Evolutionary conservation across 37 sponge, comb jelly and placozoan genomes (phyloP).

Genomic region (Halichondria panicea): DNA sequence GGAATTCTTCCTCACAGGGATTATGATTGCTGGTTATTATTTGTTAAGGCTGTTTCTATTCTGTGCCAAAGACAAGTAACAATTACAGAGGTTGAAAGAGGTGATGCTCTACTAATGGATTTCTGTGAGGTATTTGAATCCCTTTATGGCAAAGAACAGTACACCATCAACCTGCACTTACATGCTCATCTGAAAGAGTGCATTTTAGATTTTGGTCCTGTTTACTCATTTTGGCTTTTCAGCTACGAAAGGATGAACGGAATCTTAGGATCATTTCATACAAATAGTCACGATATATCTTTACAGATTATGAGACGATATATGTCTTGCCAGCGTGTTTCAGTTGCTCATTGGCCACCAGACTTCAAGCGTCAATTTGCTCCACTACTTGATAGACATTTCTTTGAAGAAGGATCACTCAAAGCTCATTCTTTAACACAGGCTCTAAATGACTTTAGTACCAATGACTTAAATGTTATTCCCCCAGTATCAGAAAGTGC

Average conservation of each 20-base stretch:
- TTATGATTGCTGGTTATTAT: conserved; percentile 46
- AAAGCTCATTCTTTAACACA: too few species aligned
- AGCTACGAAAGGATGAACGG: conserved; percentile 66
- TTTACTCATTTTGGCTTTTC: conserved; percentile 56
- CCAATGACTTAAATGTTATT: too few species aligned
- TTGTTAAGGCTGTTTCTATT: conserved; percentile 43
- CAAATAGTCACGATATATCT: conserved; percentile 40
- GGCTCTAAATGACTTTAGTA: too few species aligned
- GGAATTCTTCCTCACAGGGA: neutral
- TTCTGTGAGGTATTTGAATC: conserved; percentile 26
- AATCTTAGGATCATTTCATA: conserved; percentile 43
- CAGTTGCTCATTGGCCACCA: neutral
- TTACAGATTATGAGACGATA: conserved; percentile 53
- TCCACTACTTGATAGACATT: neutral
- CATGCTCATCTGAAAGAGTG: conserved; percentile 43
- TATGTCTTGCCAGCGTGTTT: neutral
- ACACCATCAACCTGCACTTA: conserved; percentile 51
- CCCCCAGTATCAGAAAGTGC: too few species aligned
- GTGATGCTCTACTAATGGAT: conserved; percentile 15
- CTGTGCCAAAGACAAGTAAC: conserved; percentile 14
- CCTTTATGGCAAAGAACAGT: conserved; percentile 34
- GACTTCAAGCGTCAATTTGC: neutral
- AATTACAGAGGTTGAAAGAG: conserved; percentile 5
- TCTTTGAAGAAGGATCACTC: neutral
- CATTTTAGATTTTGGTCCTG: conserved; percentile 33